phyloP scores from a whole-genome alignment of 2,888 invertebrate genomes.

The Heliconius sara region DNA sequence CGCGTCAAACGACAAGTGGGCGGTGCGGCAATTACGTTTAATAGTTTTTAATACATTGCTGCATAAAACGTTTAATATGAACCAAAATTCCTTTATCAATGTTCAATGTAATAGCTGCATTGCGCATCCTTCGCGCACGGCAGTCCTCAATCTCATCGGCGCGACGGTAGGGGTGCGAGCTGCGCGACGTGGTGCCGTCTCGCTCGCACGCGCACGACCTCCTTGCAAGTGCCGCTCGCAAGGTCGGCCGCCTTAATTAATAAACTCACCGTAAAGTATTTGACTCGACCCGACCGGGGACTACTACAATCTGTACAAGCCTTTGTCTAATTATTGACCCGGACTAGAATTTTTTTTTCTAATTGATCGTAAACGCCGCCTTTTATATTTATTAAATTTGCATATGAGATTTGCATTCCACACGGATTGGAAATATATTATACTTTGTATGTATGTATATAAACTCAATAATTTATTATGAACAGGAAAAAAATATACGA shows the following conservation, averaged over 20 bases:
- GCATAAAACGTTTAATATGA: not conserved
- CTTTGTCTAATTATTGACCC: constrained; percentile 83
- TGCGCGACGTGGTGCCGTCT: constrained; percentile 54
- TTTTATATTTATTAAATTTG: constrained; percentile 25
- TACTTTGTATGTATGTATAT: not conserved
- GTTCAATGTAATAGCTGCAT: constrained; percentile 30
- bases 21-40: constrained; percentile 21
- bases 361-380: constrained; percentile 54
- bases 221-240: constrained; percentile 82
- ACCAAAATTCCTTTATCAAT: not conserved
- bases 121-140: constrained; percentile 32
- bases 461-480: not conserved
- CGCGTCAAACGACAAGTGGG: constrained; percentile 45
- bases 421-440: not conserved
- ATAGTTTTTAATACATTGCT: constrained; percentile 22
- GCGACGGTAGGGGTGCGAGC: constrained; percentile 39
- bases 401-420: not conserved
- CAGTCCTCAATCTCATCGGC: constrained; percentile 34
- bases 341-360: constrained; percentile 64
- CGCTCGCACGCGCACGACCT: constrained; percentile 75
- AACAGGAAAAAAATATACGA: not conserved
- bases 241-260: constrained; percentile 84
- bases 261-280: constrained; percentile 84
- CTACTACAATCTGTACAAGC: constrained; percentile 79
- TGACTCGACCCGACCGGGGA: constrained; percentile 78